Evolutionary conservation across 1,140 invertebrate species (phyloP), one percentile per base, ranked within the genome.

Genomic region (Armadillidium nasatum): DNA sequence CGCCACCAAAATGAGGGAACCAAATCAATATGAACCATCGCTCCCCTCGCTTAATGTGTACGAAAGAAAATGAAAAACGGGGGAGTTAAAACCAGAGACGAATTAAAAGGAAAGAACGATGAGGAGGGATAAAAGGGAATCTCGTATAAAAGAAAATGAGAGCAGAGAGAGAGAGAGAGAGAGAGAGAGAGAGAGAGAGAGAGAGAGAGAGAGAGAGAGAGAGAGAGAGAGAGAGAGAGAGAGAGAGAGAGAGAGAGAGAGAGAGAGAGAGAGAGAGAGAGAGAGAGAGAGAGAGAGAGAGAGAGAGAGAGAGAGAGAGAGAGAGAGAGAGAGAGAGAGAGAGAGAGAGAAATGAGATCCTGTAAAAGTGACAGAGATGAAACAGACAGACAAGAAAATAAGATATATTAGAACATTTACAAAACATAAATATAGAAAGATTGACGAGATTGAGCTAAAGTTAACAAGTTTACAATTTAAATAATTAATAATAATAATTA

Each of bases 151-250:
- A 19, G 11, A 60, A 60, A 19, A 60, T 3, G 19, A 19, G 11
- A 60, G 19, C 2, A 19, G 50, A 7, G 11, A 60, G 3, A 7
- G 50, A 60, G 19, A 60, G 50, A 60, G 50, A 7, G 50, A 7
- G 50, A 7, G 50, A 60, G 50, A 60, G 50, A 7, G 50, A 60
- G 50, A 60, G 50, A 60, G 50, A 60, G 50, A 60, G 50, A 60
- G 50, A 60, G 50, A 60, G 50, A 60, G 50, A 60, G 50, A 33
- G 50, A 60, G 50, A 60, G 50, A 60, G 50, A 60, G 50, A 60
- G 50, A 60, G 50, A 60, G 50, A n/a, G n/a, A n/a, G n/a, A n/a
- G n/a, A n/a, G n/a, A n/a, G n/a, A n/a, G n/a, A n/a, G n/a, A n/a
- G n/a, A n/a, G n/a, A n/a, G n/a, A n/a, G n/a, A n/a, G n/a, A n/a